Percentiles rank a stretch among this genome's conserved stretches.
These are phyloP conservation scores for Dryococelus australis DNA, from an alignment of 2,888 invertebrate species.

Conservation along the genomic window DNA sequence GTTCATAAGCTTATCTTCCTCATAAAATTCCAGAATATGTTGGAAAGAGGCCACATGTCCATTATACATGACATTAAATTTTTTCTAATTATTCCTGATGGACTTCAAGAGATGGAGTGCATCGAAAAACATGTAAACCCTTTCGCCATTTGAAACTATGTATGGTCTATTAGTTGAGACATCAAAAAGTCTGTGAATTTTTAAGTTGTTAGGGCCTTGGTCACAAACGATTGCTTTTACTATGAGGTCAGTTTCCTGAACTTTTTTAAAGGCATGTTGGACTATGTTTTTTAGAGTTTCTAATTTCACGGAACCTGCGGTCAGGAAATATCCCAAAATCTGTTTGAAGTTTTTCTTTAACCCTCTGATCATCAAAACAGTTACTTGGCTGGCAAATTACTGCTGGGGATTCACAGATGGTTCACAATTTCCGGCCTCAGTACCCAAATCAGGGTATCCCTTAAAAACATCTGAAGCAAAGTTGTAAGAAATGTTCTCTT, in stretches of 20 bases:
- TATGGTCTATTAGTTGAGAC: neutral
- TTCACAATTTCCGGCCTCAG: neutral
- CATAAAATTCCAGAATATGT: constrained; percentile 28
- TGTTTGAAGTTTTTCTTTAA: neutral
- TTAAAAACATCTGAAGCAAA: neutral
- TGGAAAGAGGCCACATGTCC: constrained; percentile 17
- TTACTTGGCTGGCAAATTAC: neutral
- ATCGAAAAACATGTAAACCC: neutral
- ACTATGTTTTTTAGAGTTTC: neutral
- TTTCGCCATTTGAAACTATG: neutral
- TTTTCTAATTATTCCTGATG: constrained; percentile 34
- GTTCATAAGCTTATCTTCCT: constrained; percentile 28
- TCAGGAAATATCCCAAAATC: neutral
- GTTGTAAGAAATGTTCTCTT: neutral
- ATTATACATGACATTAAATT: constrained; percentile 26
- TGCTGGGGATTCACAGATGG: neutral
- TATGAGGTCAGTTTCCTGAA: neutral
- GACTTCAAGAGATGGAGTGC: constrained; percentile 35
- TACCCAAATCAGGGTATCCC: neutral
- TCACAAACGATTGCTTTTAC: neutral
- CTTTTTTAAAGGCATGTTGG: neutral
- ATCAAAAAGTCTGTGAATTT: neutral
- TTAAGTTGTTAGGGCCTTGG: neutral
- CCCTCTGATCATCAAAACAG: neutral
- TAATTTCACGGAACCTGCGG: neutral